A percentile compares a stretch with the other conserved stretches of the same genome.
Evolutionary conservation across 2,113 vertebrate species (phyloP).

Genomic region (Actenoides lindsayi): DNA sequence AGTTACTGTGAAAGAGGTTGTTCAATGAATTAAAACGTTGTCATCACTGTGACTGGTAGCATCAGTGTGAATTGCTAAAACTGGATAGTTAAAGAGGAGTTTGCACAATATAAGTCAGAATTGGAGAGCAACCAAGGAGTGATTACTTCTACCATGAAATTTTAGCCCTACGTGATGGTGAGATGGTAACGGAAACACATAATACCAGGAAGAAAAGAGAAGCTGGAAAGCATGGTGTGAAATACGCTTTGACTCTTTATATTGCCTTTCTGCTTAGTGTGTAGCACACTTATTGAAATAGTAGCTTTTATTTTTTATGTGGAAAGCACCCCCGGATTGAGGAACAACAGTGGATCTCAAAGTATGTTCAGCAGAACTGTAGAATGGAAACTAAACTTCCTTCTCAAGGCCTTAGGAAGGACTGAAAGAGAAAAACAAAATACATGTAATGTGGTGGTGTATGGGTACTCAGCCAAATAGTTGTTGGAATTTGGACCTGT

Average conservation of each 20-base stretch:
- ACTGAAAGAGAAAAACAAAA: neutral
- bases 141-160: neutral
- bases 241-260: neutral
- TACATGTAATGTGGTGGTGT: fast-evolving
- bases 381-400: neutral
- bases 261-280: neutral
- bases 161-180: neutral
- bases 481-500: neutral
- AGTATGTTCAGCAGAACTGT: neutral
- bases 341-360: neutral
- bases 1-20: neutral
- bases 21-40: neutral
- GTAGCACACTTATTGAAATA: neutral
- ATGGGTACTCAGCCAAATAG: neutral
- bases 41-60: neutral
- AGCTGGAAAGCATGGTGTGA: neutral
- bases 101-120: neutral
- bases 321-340: neutral
- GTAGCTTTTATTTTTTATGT: neutral
- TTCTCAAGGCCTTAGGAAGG: neutral
- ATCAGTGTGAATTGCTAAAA: neutral
- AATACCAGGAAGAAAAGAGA: neutral
- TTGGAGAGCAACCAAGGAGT: neutral
- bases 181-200: neutral
- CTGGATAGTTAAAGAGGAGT: neutral